Percentiles rank a stretch among this genome's conserved stretches.
phyloP scores from a whole-genome alignment of 2,113 vertebrate species.

The Columba janthina region DNA sequence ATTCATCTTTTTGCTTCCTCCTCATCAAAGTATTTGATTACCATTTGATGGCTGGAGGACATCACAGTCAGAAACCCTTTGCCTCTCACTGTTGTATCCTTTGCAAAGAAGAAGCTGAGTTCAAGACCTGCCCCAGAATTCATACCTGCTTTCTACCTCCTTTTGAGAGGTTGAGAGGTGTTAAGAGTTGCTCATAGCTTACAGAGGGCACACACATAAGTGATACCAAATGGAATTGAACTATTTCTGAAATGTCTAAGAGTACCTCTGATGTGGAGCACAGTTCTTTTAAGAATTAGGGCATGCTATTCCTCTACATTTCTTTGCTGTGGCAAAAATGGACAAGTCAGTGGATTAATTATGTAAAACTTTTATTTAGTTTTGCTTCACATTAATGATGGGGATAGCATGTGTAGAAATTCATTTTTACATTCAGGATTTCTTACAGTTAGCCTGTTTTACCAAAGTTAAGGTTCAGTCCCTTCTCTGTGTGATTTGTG shows the following conservation, averaged over 20 bases:
- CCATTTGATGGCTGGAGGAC: slow-evolving; percentile 33
- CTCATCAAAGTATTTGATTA: slow-evolving; percentile 48
- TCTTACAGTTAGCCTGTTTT: background rate
- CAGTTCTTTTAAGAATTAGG: background rate
- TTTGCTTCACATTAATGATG: background rate
- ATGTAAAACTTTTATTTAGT: background rate
- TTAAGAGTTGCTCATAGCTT: background rate
- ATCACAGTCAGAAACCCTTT: slow-evolving; percentile 24
- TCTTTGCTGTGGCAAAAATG: background rate
- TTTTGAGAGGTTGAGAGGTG: background rate
- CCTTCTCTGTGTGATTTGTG: background rate
- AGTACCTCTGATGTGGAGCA: background rate
- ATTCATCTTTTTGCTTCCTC: slow-evolving; percentile 28
- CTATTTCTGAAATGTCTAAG: slow-evolving; percentile 13
- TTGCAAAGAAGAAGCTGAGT: slow-evolving; percentile 16
- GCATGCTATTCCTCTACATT: background rate
- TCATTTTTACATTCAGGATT: background rate
- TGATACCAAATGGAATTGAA: background rate
- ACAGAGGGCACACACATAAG: background rate
- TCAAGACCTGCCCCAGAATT: slow-evolving; percentile 42
- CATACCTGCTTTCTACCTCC: background rate
- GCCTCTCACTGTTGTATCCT: background rate
- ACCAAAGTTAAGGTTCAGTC: background rate
- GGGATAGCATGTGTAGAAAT: background rate
- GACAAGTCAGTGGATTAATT: background rate